These are phyloP conservation scores for Lasioglossum zephyrum DNA, from an alignment of 2,888 invertebrate genomes.

Conservation along the genomic window DNA sequence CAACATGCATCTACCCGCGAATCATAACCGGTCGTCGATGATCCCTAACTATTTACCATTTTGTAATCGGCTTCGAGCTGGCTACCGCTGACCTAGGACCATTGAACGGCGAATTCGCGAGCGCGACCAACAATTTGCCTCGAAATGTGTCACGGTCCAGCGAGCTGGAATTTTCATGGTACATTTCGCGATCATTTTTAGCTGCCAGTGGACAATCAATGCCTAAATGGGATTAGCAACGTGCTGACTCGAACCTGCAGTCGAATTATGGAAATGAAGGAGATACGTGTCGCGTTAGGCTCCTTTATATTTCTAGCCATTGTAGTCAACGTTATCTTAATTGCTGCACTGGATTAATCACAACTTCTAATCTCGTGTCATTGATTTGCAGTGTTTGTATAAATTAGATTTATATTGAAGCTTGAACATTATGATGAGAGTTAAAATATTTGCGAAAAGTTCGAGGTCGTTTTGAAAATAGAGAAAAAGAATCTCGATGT, in stretches of 20 bases:
- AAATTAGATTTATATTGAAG: background rate
- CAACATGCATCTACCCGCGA: conserved; percentile 22
- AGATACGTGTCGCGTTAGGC: background rate
- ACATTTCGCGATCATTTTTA: background rate
- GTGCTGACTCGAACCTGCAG: background rate
- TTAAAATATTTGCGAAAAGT: background rate
- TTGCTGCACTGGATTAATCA: background rate
- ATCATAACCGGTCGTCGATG: conserved; percentile 53
- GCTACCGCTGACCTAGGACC: conserved; percentile 20
- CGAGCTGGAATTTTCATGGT: background rate
- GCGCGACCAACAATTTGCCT: background rate
- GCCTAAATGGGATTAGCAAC: background rate
- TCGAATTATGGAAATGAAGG: background rate
- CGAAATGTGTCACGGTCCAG: background rate
- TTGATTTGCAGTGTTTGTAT: background rate
- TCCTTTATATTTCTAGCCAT: background rate
- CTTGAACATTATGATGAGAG: background rate
- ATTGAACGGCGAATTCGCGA: background rate
- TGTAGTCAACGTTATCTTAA: background rate
- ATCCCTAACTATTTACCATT: conserved; percentile 45
- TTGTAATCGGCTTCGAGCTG: conserved; percentile 15
- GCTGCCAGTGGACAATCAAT: background rate
- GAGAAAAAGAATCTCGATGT: conserved; percentile 31
- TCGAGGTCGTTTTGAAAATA: background rate
- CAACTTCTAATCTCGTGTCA: background rate